These are phyloP conservation scores for Scytalopus superciliaris DNA, from an alignment of 2,113 vertebrate genomes.

Conservation along the genomic window DNA sequence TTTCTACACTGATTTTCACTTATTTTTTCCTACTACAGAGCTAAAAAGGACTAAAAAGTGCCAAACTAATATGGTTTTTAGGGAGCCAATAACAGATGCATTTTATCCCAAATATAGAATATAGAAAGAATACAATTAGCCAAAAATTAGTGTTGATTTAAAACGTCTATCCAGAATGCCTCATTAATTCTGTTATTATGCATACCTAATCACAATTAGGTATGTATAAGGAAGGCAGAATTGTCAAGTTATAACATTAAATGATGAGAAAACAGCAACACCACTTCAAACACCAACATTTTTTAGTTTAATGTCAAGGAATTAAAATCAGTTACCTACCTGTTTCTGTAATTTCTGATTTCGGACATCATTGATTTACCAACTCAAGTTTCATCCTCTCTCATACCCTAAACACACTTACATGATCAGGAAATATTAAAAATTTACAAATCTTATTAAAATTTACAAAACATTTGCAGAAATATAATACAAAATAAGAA, in stretches of 20 bases:
- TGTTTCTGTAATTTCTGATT: neutral
- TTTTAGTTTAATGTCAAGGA: neutral
- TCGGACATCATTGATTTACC: neutral
- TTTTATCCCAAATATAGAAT: neutral
- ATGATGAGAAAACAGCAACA: neutral
- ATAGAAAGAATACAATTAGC: neutral
- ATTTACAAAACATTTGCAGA: neutral
- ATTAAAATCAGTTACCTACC: neutral
- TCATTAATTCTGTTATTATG: neutral
- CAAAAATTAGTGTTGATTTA: neutral
- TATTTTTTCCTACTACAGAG: neutral
- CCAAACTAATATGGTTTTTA: neutral
- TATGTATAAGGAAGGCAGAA: neutral
- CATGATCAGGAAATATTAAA: neutral
- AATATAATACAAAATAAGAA: neutral
- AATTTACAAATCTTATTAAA: neutral
- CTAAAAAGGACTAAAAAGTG: neutral
- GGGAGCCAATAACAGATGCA: rapidly evolving
- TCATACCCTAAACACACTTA: neutral
- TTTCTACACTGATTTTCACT: rapidly evolving
- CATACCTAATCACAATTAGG: neutral
- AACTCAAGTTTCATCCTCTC: neutral
- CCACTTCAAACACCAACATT: neutral
- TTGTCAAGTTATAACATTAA: neutral
- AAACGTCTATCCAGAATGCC: neutral